Base-by-base conservation (phyloP, 30 jellyfish, hydroid and myxozoan species). In the Chrysaora quinquecirrha region DNA sequence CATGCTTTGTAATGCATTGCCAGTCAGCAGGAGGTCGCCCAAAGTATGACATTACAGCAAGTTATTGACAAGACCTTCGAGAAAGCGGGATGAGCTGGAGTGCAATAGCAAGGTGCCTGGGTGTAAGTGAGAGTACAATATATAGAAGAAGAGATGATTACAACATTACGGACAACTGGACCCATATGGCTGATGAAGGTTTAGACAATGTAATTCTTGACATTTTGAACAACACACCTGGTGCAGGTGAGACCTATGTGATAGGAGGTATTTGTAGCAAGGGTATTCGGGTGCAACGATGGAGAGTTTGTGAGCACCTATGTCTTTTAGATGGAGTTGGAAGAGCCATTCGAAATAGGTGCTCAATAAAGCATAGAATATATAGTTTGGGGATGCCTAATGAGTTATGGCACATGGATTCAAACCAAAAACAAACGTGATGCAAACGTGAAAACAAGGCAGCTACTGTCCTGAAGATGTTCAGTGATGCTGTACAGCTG, bases 1-100 rank as follows among this genome's bases (percentile, higher is more conserved):
- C 58, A 43, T 43, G 58, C 58, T 43, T 43, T 43, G 58, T 16
- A 6, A 9, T 43, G 58, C 58, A 60, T 4, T 6, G 11, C 43
- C 33, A 23, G 68, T 71, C 76, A 20, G 35, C 83, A 71, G 71
- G 71, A 18, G 83, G 83, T 71, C 68, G 83, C 68, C 83, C 83
- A 71, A 71, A 71, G 35, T 71, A 71, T 71, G 83, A 35, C 71
- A 71, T 71, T 75, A 23, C 78, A 1, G 58, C 58, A 66, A 66
- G 78, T 66, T 66, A 66, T 66, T 66, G 25, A 66, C 78, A 66
- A 66, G 78, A 23, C 30, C 78, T 66, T 23, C 63, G 28, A 56
- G 78, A 3, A 32, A 32, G 78, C 12, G 78, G 78, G 23, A 66
- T 66, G 78, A 66, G 78, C 58, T 64, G 50, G 77, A 56, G 32